A percentile compares a stretch with the other conserved stretches of the same genome.
Conservation (phyloP, 2,888 invertebrate species). For the Sisyra nigra region DNA sequence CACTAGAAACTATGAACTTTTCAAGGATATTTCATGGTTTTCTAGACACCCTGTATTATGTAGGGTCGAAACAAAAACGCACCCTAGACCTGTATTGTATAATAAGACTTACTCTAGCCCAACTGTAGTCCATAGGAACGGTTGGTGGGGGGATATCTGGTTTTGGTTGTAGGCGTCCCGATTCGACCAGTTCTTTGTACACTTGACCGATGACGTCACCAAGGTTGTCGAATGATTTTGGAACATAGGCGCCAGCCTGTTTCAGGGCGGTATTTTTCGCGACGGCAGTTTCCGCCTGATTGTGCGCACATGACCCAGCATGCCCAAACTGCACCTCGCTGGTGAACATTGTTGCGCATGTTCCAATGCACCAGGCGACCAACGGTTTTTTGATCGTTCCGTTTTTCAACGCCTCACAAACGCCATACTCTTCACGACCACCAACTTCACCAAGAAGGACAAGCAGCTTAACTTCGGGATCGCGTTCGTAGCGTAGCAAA, state of each 20-base stretch:
- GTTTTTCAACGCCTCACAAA: slow-evolving; percentile 70
- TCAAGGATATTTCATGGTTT: background rate
- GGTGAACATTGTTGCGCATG: slow-evolving; percentile 58
- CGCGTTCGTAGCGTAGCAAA: slow-evolving; percentile 68
- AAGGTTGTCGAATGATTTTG: slow-evolving; percentile 74
- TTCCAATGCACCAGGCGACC: slow-evolving; percentile 97
- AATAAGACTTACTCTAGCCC: slow-evolving; percentile 78
- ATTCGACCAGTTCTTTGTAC: slow-evolving; percentile 58
- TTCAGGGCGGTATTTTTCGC: slow-evolving; percentile 78
- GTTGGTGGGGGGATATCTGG: slow-evolving; percentile 95
- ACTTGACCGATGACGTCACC: slow-evolving; percentile 69
- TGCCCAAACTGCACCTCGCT: slow-evolving; percentile 93
- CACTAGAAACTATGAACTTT: background rate
- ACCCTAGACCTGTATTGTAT: no score
- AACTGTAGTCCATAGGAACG: slow-evolving; percentile 99
- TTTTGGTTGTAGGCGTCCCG: slow-evolving; percentile 70
- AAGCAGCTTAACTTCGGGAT: slow-evolving; percentile 81
- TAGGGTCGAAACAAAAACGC: no score
- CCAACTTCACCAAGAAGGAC: slow-evolving; percentile 97
- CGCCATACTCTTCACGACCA: slow-evolving; percentile 94
- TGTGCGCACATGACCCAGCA: slow-evolving; percentile 96
- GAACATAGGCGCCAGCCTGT: slow-evolving; percentile 78
- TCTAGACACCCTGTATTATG: no score
- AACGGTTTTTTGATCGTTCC: slow-evolving; percentile 80
- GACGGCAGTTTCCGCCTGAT: slow-evolving; percentile 80